These are phyloP conservation scores for Eupelmus urozonus DNA, from an alignment of 2,888 invertebrate species.

Conservation along the genomic window DNA sequence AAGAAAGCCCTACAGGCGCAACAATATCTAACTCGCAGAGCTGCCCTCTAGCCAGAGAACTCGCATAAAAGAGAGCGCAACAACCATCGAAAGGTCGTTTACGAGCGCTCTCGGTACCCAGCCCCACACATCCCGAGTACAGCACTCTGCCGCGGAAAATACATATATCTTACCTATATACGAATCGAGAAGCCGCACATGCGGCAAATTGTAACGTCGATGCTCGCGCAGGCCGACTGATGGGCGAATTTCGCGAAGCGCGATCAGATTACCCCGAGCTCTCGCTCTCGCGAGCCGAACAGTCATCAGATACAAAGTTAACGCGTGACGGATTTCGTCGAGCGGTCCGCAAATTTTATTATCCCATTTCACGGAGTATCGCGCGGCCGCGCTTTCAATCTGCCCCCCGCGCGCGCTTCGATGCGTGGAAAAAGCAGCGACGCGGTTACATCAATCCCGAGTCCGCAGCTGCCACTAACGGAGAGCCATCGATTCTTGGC, in stretches of 20 bases:
- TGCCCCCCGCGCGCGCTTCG: background rate
- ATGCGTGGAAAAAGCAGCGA: background rate
- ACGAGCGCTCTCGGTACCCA: no score
- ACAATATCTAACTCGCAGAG: no score
- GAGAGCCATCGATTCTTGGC: background rate
- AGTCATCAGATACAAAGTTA: conserved; percentile 53
- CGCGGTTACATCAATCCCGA: conserved; percentile 44
- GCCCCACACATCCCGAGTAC: background rate
- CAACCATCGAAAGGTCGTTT: no score
- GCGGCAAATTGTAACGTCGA: conserved; percentile 41
- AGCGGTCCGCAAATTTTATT: conserved; percentile 57
- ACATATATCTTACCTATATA: background rate
- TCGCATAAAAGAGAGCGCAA: no score
- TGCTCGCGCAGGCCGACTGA: conserved; percentile 12
- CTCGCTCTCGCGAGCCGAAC: background rate
- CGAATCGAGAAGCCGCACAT: conserved; percentile 25
- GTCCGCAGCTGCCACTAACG: background rate
- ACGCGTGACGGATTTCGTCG: conserved; percentile 52
- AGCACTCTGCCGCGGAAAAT: background rate
- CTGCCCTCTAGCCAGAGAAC: no score
- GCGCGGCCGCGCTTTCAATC: conserved; percentile 51
- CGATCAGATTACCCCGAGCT: conserved; percentile 37
- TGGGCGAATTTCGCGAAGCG: conserved; percentile 11
- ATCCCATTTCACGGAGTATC: conserved; percentile 56
- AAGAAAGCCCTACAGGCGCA: no score